A percentile compares a stretch with the other conserved stretches of the same genome.
phyloP scores from a whole-genome alignment of 1,140 invertebrate species.

The Cotesia typhae region DNA sequence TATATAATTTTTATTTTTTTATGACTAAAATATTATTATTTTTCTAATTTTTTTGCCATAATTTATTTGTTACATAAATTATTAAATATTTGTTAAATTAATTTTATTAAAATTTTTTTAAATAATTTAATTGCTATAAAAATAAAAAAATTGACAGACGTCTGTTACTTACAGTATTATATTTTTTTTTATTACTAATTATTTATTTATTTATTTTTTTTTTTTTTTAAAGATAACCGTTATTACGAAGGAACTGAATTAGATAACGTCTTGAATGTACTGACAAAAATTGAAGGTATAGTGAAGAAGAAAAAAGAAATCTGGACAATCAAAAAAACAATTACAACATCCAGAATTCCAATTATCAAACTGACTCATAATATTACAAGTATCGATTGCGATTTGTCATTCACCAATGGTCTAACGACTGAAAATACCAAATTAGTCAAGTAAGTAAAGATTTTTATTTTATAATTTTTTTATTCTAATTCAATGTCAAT shows the following conservation, averaged over 20 bases:
- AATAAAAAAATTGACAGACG: neutral
- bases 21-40: too few species aligned
- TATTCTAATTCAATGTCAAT: neutral
- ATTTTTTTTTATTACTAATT: too few species aligned
- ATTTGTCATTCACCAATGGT: slow-evolving; percentile 69
- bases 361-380: slow-evolving; percentile 67
- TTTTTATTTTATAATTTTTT: neutral
- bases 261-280: neutral
- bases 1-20: too few species aligned
- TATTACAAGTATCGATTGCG: slow-evolving; percentile 63
- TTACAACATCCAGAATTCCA: slow-evolving; percentile 59
- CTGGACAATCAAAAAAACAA: slow-evolving; percentile 44
- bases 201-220: too few species aligned
- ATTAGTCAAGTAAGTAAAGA: slow-evolving; percentile 57
- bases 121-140: neutral
- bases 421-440: slow-evolving; percentile 68
- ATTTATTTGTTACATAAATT: too few species aligned
- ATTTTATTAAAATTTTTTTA: slow-evolving; percentile 7
- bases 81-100: too few species aligned
- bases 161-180: too few species aligned
- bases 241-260: slow-evolving; percentile 24
- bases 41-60: too few species aligned
- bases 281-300: slow-evolving; percentile 28
- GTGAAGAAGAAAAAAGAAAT: slow-evolving; percentile 33
- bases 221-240: slow-evolving; percentile 22